These are phyloP conservation scores for Cryptoblepharus egeriae DNA, from an alignment of 2,797 vertebrate genomes.

Conservation along the genomic window DNA sequence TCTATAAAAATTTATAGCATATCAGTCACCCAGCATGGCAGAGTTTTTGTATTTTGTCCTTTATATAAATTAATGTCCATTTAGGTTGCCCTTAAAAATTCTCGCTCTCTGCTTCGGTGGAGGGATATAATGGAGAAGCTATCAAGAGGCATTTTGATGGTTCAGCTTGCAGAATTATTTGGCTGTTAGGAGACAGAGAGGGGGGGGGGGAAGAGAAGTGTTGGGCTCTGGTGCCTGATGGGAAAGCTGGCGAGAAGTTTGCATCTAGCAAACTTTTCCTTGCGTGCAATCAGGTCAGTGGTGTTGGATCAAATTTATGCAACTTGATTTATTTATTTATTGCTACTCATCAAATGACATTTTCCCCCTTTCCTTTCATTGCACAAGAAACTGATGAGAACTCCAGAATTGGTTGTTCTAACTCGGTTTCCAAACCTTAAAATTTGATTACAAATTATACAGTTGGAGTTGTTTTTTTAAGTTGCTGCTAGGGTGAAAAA, in stretches of 20 bases:
- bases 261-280: conserved; percentile 43
- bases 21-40: conserved; percentile 75
- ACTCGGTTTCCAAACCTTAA: conserved; percentile 14
- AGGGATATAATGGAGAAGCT: conserved; percentile 65
- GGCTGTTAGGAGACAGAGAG: conserved; percentile 56
- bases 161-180: conserved; percentile 59
- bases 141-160: conserved; percentile 68
- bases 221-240: conserved; percentile 37
- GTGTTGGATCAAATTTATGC: conserved; percentile 27
- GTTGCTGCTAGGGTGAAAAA: background rate
- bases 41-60: conserved; percentile 78
- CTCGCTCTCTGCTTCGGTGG: conserved; percentile 63
- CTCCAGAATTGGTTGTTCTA: background rate
- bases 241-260: conserved; percentile 41
- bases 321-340: conserved; percentile 32
- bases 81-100: conserved; percentile 65
- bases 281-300: conserved; percentile 41
- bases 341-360: conserved; percentile 1
- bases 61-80: conserved; percentile 68
- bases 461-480: background rate
- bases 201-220: conserved; percentile 30
- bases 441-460: background rate
- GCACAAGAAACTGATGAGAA: conserved; percentile 24
- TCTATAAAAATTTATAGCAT: conserved; percentile 78
- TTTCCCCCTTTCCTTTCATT: background rate